A percentile compares a stretch with the other conserved stretches of the same genome.
Evolutionary conservation across 2,797 vertebrate species (phyloP).

Genomic region (Sebastes nivosus): DNA sequence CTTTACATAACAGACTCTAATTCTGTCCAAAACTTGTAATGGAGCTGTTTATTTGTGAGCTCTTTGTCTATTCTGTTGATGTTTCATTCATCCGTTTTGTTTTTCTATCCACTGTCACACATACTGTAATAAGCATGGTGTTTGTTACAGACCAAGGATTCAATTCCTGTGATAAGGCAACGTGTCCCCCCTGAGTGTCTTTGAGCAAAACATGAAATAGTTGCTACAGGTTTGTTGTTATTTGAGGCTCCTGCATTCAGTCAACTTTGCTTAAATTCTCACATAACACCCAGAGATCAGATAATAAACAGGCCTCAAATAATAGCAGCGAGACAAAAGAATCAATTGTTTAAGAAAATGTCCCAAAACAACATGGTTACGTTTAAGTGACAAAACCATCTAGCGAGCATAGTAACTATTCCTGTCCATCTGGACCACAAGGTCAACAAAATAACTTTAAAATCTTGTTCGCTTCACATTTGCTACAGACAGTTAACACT

Average conservation of each 20-base stretch:
- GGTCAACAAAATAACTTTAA: not conserved
- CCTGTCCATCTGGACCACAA: not conserved
- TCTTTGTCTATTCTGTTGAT: not conserved
- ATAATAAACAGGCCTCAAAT: not conserved
- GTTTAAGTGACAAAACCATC: not conserved
- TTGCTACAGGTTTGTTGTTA: not conserved
- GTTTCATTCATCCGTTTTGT: not conserved
- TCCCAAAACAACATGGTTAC: not conserved
- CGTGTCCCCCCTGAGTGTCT: not conserved
- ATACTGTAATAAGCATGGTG: not conserved
- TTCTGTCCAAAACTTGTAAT: constrained; percentile 22
- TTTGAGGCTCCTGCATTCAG: not conserved
- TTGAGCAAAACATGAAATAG: not conserved
- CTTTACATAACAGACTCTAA: constrained; percentile 44
- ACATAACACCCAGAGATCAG: not conserved
- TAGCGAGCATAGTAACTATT: not conserved
- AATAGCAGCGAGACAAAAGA: not conserved
- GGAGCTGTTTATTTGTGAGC: not conserved
- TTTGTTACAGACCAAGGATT: not conserved
- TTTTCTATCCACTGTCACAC: not conserved
- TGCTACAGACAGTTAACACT: not conserved
- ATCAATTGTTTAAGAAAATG: not conserved
- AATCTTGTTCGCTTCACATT: not conserved
- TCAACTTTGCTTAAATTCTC: not conserved
- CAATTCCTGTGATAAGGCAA: not conserved